Base-by-base conservation (phyloP, 2,113 vertebrate species). In the Pterocles orientalis region DNA sequence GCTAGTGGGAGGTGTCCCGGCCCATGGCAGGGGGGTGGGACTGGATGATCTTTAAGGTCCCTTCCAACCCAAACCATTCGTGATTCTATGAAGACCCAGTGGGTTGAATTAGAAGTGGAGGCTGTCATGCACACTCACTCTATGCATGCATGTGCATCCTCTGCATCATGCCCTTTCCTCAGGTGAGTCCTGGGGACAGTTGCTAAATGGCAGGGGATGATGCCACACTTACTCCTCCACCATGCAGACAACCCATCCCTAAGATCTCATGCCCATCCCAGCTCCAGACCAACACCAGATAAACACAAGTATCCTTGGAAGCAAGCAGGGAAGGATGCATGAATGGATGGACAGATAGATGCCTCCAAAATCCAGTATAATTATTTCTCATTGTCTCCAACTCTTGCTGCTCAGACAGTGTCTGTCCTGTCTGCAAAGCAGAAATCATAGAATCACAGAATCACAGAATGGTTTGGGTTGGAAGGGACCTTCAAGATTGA, bases 1-100 rank as follows among this genome's bases (percentile, higher is more conserved):
- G 39, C 41, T 0, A 1, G 17, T 16, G 17, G 34, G 2, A 65
- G 45, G 2, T 19, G 39, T 28, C 48, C 51, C 53, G 68, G 29
- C 24, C 2, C 4, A 1, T 10, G 5, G 57, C 48, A 61, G 12
- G 15, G 15, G 12, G 11, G 13, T 7, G 2, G 12, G 14, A 20
- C 15, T 8, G 0, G 7, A 2, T 25, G n/a, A 0, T 0, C 20
- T 45, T 18, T 8, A 5, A 39, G 11, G 13, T 17, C 26, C 15
- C 7, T 83, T 66, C 34, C 56, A 2, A 9, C 25, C 41, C 41
- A 41, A 41, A 41, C 41, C 41, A 41, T 41, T 41, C 41, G 5
- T 41, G 41, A 41, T 16, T 69, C 69, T 18, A 2, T 6, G 6
- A 36, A 34, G 28, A 58, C 10, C 24, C 6, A 1, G 9, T 2